phyloP scores from a whole-genome alignment of 2,797 vertebrate genomes.

The Sebastes diaconus region DNA sequence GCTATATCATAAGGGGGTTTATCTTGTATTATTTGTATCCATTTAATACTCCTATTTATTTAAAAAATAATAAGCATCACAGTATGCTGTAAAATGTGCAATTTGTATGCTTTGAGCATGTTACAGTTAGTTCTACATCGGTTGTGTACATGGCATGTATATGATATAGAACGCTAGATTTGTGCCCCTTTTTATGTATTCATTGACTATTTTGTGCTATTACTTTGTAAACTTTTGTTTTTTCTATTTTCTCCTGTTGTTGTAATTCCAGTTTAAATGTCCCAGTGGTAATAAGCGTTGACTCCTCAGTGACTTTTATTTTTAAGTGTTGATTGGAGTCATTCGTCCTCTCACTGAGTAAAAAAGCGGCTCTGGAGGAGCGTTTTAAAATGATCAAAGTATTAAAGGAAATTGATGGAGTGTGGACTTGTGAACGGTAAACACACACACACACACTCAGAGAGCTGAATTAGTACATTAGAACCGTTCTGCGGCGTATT shows the following conservation, averaged over 20 bases:
- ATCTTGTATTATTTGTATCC: not conserved
- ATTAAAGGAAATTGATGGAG: constrained; percentile 1
- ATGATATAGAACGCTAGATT: not conserved
- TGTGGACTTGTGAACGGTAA: constrained; percentile 1
- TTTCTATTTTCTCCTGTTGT: not conserved
- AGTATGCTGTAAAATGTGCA: not conserved
- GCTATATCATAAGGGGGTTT: not conserved
- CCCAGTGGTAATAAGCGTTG: not conserved
- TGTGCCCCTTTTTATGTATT: not conserved
- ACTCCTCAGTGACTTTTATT: constrained; percentile 21
- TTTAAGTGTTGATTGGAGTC: constrained; percentile 19
- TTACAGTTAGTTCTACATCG: not conserved
- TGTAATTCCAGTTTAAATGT: constrained; percentile 5
- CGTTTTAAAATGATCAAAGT: not conserved
- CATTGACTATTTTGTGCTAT: not conserved
- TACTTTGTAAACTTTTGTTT: not conserved
- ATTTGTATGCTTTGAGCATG: not conserved
- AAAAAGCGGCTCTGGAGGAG: not conserved
- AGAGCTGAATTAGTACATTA: not conserved
- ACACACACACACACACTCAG: not conserved
- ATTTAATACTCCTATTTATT: not conserved
- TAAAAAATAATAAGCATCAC: not conserved
- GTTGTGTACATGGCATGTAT: not conserved
- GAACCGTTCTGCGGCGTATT: not conserved
- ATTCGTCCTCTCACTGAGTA: not conserved